A percentile compares a stretch with the other conserved stretches of the same genome.
These are phyloP conservation scores for Drosophila lutescens DNA, from an alignment of 2,888 invertebrate species.

Conservation along the genomic window DNA sequence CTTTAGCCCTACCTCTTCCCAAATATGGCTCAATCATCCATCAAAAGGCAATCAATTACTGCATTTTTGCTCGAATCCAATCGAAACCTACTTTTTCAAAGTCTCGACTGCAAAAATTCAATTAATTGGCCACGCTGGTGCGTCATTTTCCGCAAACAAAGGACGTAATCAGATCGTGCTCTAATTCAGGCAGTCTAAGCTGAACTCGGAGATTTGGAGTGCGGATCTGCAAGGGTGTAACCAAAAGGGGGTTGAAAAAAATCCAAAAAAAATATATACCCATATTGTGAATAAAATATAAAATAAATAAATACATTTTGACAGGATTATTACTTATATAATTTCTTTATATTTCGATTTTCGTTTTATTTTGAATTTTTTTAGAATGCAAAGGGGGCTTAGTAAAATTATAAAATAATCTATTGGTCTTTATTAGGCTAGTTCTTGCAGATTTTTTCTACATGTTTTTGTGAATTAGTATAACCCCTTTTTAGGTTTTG, in stretches of 20 bases:
- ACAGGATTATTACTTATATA: too few species aligned
- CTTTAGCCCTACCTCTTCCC: constrained; percentile 18
- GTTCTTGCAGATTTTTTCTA: not conserved
- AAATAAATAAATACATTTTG: too few species aligned
- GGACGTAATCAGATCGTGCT: constrained; percentile 70
- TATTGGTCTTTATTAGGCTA: too few species aligned
- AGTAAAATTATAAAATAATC: too few species aligned
- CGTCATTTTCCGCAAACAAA: constrained; percentile 67
- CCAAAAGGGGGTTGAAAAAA: not conserved
- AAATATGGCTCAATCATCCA: constrained; percentile 32
- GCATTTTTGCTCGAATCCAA: constrained; percentile 23
- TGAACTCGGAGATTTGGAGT: not conserved
- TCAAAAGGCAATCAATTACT: constrained; percentile 29
- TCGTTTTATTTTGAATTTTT: too few species aligned
- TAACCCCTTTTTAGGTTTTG: not conserved
- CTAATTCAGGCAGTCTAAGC: constrained; percentile 52
- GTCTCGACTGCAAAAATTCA: constrained; percentile 49
- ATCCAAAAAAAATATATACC: too few species aligned
- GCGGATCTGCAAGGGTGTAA: not conserved
- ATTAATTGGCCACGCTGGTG: constrained; percentile 65
- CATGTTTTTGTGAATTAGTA: not conserved
- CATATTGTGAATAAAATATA: too few species aligned
- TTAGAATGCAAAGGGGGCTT: too few species aligned
- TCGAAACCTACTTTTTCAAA: constrained; percentile 18
- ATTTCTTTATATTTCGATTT: too few species aligned